These are phyloP conservation scores for Rhodinocichla rosea DNA, from an alignment of 2,113 vertebrate genomes.

Conservation along the genomic window DNA sequence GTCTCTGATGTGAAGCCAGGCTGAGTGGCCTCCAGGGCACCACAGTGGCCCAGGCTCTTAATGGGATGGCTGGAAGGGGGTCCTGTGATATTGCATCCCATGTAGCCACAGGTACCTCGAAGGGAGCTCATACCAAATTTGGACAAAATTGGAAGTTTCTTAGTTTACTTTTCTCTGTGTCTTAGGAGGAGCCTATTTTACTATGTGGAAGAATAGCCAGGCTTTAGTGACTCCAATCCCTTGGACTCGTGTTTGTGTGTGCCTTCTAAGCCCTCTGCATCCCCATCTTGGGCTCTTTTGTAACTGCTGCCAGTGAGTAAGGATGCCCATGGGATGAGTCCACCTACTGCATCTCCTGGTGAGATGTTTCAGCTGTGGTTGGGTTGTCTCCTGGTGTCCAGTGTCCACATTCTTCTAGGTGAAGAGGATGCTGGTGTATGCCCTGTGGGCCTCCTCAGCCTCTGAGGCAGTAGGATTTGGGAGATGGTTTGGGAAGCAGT, in stretches of 20 bases:
- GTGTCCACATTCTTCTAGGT: background rate
- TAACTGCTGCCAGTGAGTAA: background rate
- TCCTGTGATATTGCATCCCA: background rate
- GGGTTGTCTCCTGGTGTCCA: background rate
- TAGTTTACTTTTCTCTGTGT: background rate
- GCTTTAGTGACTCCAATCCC: background rate
- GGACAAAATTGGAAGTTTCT: background rate
- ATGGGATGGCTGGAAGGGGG: background rate
- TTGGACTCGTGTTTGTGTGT: background rate
- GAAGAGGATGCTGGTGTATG: background rate
- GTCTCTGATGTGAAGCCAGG: background rate
- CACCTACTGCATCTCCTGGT: background rate
- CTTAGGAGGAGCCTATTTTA: background rate
- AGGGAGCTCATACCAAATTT: background rate
- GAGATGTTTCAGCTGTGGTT: background rate
- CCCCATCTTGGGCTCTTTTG: background rate
- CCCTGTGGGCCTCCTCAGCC: rapidly evolving
- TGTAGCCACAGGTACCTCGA: background rate
- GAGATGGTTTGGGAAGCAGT: background rate
- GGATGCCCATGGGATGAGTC: rapidly evolving
- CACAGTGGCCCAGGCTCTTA: background rate
- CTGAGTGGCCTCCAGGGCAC: background rate
- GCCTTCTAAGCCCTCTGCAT: background rate
- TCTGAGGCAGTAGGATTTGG: background rate
- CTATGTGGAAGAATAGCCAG: background rate